Evolutionary conservation across 2,113 vertebrate genomes (phyloP), one percentile per base, ranked within the genome.

Genomic region (Bolborhynchus lineola): DNA sequence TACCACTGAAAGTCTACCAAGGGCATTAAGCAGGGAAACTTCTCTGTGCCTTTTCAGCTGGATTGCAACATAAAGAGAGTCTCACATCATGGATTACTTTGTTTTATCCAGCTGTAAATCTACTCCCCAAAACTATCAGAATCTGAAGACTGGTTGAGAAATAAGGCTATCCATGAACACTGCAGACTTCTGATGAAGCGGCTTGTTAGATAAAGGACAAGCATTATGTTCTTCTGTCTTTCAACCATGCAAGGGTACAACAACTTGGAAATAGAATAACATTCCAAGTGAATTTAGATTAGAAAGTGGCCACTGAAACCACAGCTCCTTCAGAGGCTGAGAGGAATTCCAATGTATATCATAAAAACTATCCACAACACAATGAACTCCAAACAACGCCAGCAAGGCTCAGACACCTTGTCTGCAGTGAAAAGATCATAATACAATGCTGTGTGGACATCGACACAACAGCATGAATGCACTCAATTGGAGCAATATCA

Each of bases 321-420:
- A 33, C 24, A 1, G 0, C 33, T 72, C n/a, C 52, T 79, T 72
- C 86, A 93, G 57, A 62, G 2, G 3, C 67, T 4, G 7, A 79
- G 46, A 84, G 47, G 65, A 55, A 76, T 79, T 62, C 52, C 52
- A 82, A 37, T 79, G 52, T 6, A 82, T 21, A 49, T 41, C 57
- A 84, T n/a, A 78, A 69, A 92, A 93, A 47, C 37, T 26, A n/a
- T 47, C 52, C 72, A n/a, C 52, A 72, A 10, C 33, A 86, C 65
- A 91, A 81, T 44, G 65, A 75, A 41, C 44, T 72, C 60, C 77
- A 37, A 75, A 71, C 69, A 89, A 60, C 42, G 53, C 42, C 81
- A 92, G 72, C 47, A 76, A 87, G 80, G 74, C 90, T 95, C 90
- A 90, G 93, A 84, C 84, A 94, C 90, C 88, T 90, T 84, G 86